A percentile compares a stretch with the other conserved stretches of the same genome.
Conservation (phyloP, 2,113 vertebrate genomes). For the Circaetus gallicus region DNA sequence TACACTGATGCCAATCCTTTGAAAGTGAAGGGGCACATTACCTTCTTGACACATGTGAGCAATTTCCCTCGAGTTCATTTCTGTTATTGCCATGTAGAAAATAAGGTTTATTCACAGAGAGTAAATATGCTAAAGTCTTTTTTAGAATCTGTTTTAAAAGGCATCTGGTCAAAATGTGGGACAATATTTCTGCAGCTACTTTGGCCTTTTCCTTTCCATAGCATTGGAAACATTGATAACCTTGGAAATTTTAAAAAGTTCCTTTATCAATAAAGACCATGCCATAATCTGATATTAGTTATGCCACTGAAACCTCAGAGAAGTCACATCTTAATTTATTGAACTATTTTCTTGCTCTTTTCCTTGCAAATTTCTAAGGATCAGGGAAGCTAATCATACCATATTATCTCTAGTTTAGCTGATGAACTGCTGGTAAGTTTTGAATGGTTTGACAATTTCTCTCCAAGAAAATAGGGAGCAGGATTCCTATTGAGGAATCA, state of each 20-base stretch:
- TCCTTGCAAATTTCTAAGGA: neutral
- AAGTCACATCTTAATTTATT: neutral
- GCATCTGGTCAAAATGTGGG: neutral
- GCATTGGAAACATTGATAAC: neutral
- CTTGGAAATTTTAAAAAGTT: neutral
- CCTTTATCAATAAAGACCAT: neutral
- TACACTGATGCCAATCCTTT: slow-evolving; percentile 46
- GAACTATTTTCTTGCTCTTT: neutral
- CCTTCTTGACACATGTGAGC: neutral
- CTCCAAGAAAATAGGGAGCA: neutral
- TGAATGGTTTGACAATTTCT: neutral
- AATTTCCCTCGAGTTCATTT: slow-evolving; percentile 24
- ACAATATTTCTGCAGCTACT: neutral
- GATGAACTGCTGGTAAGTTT: neutral
- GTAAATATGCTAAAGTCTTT: neutral
- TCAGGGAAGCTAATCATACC: neutral
- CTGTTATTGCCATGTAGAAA: neutral
- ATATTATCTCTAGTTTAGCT: neutral
- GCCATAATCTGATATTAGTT: neutral
- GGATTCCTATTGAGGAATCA: neutral
- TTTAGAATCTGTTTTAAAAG: neutral
- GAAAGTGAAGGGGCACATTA: slow-evolving; percentile 29
- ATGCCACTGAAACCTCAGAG: neutral
- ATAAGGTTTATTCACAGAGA: neutral
- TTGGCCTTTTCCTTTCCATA: neutral